Evolutionary conservation across 2,888 invertebrate species (phyloP).

Genomic region (Drosophila helvetica): DNA sequence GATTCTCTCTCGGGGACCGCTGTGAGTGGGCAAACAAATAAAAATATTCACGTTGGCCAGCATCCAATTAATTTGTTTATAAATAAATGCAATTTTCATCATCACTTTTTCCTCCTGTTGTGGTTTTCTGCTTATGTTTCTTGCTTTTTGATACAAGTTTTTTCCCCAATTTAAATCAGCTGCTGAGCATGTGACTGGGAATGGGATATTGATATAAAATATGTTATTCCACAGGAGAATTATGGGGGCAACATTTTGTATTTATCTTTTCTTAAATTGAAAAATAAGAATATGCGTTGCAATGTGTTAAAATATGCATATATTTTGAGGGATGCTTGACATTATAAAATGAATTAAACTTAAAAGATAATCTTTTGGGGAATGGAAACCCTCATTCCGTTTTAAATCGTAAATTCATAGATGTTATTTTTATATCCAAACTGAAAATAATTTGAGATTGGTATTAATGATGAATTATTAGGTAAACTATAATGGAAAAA

Average conservation of each 20-base stretch:
- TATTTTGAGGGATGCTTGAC: not conserved
- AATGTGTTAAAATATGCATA: not conserved
- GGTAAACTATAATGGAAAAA: no score
- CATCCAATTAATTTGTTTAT: slow-evolving; percentile 76
- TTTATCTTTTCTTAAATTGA: not conserved
- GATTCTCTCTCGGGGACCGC: not conserved
- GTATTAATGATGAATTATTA: no score
- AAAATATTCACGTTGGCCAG: slow-evolving; percentile 73
- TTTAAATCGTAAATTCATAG: no score
- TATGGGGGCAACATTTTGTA: not conserved
- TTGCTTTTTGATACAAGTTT: slow-evolving; percentile 48
- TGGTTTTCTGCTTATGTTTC: slow-evolving; percentile 31
- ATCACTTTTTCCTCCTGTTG: slow-evolving; percentile 20
- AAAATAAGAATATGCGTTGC: not conserved
- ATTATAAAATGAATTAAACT: no score
- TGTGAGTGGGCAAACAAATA: slow-evolving; percentile 31
- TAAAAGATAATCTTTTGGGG: no score
- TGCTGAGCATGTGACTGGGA: slow-evolving; percentile 29
- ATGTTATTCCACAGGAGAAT: not conserved
- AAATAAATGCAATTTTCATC: slow-evolving; percentile 69
- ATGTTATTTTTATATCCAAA: no score
- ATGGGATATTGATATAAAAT: not conserved
- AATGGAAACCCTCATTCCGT: no score
- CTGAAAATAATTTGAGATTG: no score
- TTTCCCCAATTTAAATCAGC: slow-evolving; percentile 22